Evolutionary conservation across 2,888 invertebrate genomes (phyloP).

Genomic region (Tachina lurida): DNA sequence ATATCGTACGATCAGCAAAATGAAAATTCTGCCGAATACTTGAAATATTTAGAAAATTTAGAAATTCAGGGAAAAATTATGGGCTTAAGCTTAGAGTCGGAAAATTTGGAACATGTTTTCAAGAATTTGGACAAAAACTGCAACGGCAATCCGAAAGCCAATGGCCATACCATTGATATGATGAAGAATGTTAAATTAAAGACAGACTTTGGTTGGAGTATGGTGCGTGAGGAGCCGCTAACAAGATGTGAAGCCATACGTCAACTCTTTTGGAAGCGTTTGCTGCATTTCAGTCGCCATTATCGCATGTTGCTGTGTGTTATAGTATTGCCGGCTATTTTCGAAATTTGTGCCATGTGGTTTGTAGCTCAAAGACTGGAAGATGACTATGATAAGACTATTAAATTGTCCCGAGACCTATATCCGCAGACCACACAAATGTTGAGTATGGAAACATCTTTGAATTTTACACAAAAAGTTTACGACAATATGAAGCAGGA

Average conservation of each 20-base stretch:
- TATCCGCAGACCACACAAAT: conserved; percentile 84
- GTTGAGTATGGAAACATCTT: conserved; percentile 77
- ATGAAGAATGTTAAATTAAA: conserved; percentile 74
- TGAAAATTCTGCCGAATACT: conserved; percentile 74
- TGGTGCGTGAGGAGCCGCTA: conserved; percentile 74
- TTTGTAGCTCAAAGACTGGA: conserved; percentile 87
- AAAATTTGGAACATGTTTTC: conserved; percentile 87
- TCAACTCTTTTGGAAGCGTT: conserved; percentile 85
- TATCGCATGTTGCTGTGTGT: conserved; percentile 85
- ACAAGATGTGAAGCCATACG: conserved; percentile 75
- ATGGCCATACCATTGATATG: conserved; percentile 54
- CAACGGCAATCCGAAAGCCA: neutral
- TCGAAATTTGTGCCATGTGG: conserved; percentile 87
- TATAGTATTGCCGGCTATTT: conserved; percentile 85
- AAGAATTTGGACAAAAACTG: conserved; percentile 77
- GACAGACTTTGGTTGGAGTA: conserved; percentile 70
- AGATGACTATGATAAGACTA: conserved; percentile 85
- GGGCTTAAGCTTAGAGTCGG: conserved; percentile 85
- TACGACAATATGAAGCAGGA: conserved; percentile 74
- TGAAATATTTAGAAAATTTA: conserved; percentile 83
- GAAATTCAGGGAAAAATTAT: conserved; percentile 82
- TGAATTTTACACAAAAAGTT: conserved; percentile 74
- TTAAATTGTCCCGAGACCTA: conserved; percentile 84
- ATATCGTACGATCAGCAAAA: conserved; percentile 77
- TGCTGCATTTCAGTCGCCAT: conserved; percentile 86